Base-by-base conservation (phyloP, 1,140 invertebrate genomes). In the Diorhabda carinulata region DNA sequence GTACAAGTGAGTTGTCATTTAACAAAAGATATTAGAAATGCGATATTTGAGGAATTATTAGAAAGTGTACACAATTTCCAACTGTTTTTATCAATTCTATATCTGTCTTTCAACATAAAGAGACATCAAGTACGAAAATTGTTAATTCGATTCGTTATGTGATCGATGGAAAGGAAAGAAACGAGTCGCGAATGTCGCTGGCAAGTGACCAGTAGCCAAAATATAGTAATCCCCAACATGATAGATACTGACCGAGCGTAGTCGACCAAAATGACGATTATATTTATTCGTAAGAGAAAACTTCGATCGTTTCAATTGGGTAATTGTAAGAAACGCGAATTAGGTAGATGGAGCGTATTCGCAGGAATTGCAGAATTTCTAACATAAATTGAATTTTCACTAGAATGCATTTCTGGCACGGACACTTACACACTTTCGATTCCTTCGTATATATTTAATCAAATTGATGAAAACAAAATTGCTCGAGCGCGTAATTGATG, bases 311-410 rank as follows among this genome's bases (percentile, higher is more conserved):
- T 44, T 61, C 7, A 47, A 7, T 41, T 68, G 72, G 57, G 4
- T 52, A 40, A 52, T 52, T 68, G 67, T n/a, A 47, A 66, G 67
- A 68, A 57, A 67, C 70, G 67, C 69, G 61, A 61, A 70, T 76
- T 74, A 74, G 74, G 68, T 70, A 74, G 74, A 76, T 76, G 73
- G 73, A 76, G 68, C 71, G 74, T 67, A 70, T 73, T 68, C 59
- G 69, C 69, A 72, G 66, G 70, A 76, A 74, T 76, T 74, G 74
- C 74, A 71, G 74, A 76, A 76, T 76, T 76, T 76, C 74, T 67
- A 76, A 76, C 73, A 74, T 76, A 76, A 76, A 76, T 76, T 74
- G 74, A 76, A 76, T 76, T 76, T 76, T 76, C 74, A 74, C 73
- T 76, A 76, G 73, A 76, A 60, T 73, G 74, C 69, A 62, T 70